A percentile compares a stretch with the other conserved stretches of the same genome.
These are phyloP conservation scores for Rhagoletis zephyria DNA, from an alignment of 1,140 invertebrate species.

Conservation along the genomic window DNA sequence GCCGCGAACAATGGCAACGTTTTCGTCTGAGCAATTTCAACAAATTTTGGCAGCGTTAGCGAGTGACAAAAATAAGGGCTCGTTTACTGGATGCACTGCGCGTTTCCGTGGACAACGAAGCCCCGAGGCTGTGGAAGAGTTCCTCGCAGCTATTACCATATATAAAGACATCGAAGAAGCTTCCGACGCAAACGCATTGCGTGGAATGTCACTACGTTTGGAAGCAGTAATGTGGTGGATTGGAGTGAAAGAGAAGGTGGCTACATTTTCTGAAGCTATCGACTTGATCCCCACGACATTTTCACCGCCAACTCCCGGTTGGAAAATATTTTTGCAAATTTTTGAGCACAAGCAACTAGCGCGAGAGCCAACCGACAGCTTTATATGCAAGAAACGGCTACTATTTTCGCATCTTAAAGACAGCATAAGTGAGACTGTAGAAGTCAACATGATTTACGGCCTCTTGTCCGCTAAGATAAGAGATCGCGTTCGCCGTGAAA, in stretches of 20 bases:
- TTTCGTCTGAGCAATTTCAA: background rate
- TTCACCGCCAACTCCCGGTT: background rate
- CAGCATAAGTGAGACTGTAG: slow-evolving; percentile 1
- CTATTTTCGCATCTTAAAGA: no score
- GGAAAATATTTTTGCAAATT: slow-evolving; percentile 54
- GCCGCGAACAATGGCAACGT: slow-evolving; percentile 2
- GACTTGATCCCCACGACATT: slow-evolving; percentile 44
- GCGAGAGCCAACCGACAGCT: slow-evolving; percentile 46
- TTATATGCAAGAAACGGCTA: background rate
- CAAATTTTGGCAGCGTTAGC: slow-evolving; percentile 19
- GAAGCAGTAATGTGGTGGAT: slow-evolving; percentile 62
- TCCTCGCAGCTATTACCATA: slow-evolving; percentile 44
- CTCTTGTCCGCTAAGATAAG: background rate
- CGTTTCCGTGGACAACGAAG: slow-evolving; percentile 55
- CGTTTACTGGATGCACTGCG: slow-evolving; percentile 53
- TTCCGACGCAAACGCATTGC: slow-evolving; percentile 56
- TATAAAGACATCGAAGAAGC: slow-evolving; percentile 54
- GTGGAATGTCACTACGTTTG: slow-evolving; percentile 60
- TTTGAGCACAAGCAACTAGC: slow-evolving; percentile 55
- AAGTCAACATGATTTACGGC: slow-evolving; percentile 49
- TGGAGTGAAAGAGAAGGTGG: slow-evolving; percentile 57
- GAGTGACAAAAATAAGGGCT: background rate
- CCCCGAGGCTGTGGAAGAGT: slow-evolving; percentile 50
- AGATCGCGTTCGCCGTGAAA: slow-evolving; percentile 10
- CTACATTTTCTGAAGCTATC: slow-evolving; percentile 54